These are phyloP conservation scores for Recurvirostra avosetta DNA, from an alignment of 2,113 vertebrate species.

Conservation along the genomic window DNA sequence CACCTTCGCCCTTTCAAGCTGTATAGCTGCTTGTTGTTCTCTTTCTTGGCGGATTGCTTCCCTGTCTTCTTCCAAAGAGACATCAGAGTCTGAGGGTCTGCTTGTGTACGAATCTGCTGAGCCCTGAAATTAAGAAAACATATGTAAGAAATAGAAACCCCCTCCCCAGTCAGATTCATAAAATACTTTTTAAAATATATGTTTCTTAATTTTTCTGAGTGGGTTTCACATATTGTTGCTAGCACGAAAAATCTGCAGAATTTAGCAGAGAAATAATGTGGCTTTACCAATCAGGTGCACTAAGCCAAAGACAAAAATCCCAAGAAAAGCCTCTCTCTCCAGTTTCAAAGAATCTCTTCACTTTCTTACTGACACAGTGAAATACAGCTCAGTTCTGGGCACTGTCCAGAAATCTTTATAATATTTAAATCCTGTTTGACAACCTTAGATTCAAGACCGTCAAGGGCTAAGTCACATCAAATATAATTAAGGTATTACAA, in stretches of 20 bases:
- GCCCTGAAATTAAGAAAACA: constrained; percentile 76
- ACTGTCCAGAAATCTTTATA: neutral
- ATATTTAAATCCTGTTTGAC: neutral
- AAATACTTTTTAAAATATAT: neutral
- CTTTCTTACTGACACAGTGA: neutral
- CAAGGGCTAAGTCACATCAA: neutral
- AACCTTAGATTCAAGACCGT: neutral
- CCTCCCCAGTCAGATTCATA: neutral
- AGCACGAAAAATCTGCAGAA: neutral
- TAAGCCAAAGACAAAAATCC: neutral
- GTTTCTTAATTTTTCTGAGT: neutral
- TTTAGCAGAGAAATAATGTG: neutral
- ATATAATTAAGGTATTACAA: neutral
- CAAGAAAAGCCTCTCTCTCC: neutral
- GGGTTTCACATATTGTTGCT: neutral
- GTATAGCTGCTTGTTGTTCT: constrained; percentile 93
- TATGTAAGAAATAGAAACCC: neutral
- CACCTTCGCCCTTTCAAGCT: constrained; percentile 97
- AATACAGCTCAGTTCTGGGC: neutral
- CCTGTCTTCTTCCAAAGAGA: constrained; percentile 96
- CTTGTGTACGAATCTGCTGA: constrained; percentile 99
- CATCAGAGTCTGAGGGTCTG: constrained; percentile 98
- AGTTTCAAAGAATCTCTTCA: neutral
- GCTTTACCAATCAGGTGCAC: neutral
- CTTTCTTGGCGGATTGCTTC: constrained; percentile 92